Percentiles rank a stretch among this genome's conserved stretches.
Conservation (phyloP, 53 echinoderm and acorn worm species). For the Hippasteria phrygiana region DNA sequence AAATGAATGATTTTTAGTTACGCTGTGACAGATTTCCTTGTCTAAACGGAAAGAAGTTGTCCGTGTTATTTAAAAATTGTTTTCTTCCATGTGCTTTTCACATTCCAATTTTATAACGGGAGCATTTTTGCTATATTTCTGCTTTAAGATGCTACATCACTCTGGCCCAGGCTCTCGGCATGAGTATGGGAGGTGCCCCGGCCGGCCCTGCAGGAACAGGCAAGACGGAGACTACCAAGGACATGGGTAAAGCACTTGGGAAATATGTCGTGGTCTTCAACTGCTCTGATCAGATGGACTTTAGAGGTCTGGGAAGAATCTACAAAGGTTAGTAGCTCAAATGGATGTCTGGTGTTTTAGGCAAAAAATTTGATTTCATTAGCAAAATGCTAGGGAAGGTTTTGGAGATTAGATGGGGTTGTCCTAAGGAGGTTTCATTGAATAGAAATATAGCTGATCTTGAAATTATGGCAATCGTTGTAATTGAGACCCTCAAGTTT, state of each 20-base stretch:
- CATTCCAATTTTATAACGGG: no score
- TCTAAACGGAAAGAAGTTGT: no score
- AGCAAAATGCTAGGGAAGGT: no score
- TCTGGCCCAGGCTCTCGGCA: conserved; percentile 93
- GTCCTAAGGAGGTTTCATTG: no score
- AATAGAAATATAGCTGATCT: no score
- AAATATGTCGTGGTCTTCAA: conserved; percentile 99
- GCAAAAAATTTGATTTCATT: no score
- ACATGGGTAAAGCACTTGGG: conserved; percentile 98
- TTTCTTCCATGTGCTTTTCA: neutral
- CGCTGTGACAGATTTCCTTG: no score
- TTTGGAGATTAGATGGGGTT: no score
- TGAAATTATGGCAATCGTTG: no score
- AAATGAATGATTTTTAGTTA: no score
- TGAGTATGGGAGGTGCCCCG: conserved; percentile 99
- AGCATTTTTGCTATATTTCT: no score
- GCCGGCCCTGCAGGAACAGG: conserved; percentile 99
- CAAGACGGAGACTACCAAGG: conserved; percentile 99
- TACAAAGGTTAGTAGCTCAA: conserved; percentile 95
- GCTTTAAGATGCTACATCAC: conserved; percentile 92
- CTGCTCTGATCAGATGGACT: conserved; percentile 99
- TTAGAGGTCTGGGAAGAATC: conserved; percentile 96
- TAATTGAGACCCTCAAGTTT: no score
- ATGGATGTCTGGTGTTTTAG: neutral
- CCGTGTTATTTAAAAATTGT: neutral